These are phyloP conservation scores for Oopsacas minuta DNA, from an alignment of 37 sponge, comb jelly and placozoan genomes.

Conservation along the genomic window DNA sequence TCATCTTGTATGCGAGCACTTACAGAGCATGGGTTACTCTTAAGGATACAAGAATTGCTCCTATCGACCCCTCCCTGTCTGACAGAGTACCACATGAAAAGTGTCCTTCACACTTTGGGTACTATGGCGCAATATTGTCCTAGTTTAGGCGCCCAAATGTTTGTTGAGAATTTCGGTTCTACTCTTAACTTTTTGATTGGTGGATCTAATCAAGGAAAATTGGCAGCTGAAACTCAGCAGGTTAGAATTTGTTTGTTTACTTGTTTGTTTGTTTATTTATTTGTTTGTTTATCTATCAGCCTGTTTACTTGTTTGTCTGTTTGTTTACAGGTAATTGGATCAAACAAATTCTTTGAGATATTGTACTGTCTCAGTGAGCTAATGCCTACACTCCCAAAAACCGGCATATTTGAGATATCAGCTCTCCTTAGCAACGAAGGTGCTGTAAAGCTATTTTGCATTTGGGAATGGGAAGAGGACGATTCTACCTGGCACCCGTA, in stretches of 20 bases:
- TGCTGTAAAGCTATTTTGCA: neutral
- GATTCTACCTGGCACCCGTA: constrained; percentile 42
- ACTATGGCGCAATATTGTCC: neutral
- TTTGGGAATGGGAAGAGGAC: constrained; percentile 21
- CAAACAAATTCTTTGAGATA: neutral
- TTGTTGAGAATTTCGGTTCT: constrained; percentile 19
- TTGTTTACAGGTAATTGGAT: neutral
- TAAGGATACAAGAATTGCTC: neutral
- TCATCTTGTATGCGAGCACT: neutral
- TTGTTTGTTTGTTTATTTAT: neutral
- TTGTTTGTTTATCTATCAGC: neutral
- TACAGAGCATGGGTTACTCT: neutral
- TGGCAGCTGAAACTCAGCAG: constrained; percentile 15
- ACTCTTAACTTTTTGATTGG: constrained; percentile 15
- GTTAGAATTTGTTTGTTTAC: neutral
- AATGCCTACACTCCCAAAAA: neutral
- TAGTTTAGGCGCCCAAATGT: constrained; percentile 19
- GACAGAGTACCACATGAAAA: neutral
- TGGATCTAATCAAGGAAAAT: neutral
- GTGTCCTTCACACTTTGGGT: neutral
- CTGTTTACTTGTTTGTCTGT: neutral
- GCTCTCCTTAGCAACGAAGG: neutral
- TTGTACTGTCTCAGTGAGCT: constrained; percentile 11
- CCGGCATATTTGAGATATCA: neutral
- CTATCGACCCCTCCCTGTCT: neutral